A percentile compares a stretch with the other conserved stretches of the same genome.
Evolutionary conservation across 1,140 invertebrate genomes (phyloP).

Genomic region (Pteromalus puparum): DNA sequence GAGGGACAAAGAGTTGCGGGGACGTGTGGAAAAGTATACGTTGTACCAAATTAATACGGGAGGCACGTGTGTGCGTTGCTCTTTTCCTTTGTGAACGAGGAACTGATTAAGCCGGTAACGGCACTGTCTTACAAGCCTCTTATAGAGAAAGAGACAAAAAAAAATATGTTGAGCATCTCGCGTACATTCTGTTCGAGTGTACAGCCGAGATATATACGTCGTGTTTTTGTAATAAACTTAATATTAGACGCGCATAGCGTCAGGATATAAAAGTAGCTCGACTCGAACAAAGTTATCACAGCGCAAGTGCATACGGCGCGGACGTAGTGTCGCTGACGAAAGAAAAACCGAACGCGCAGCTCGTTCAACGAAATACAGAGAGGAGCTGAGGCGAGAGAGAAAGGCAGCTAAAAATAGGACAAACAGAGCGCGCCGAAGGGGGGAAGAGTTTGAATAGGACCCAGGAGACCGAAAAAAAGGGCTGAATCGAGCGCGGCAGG

Average conservation of each 20-base stretch:
- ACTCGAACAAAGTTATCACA: background rate
- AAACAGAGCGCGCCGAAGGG: constrained; percentile 17
- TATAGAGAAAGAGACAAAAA: background rate
- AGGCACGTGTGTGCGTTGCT: background rate
- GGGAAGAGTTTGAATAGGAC: constrained; percentile 30
- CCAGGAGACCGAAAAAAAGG: constrained; percentile 14
- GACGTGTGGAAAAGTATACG: background rate
- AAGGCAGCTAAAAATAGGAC: constrained; percentile 32
- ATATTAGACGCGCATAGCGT: too few species aligned
- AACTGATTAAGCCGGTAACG: background rate
- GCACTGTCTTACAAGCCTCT: background rate
- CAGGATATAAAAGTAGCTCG: background rate
- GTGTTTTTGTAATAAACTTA: too few species aligned
- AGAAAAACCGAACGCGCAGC: background rate
- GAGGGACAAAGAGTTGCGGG: background rate
- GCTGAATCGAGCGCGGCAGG: constrained; percentile 8
- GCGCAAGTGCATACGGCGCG: background rate
- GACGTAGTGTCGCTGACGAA: background rate
- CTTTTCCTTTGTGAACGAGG: background rate
- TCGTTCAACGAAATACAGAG: constrained; percentile 18
- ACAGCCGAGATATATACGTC: background rate
- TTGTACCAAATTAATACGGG: background rate
- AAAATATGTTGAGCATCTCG: background rate
- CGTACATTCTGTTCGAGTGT: too few species aligned
- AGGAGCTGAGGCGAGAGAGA: background rate